phyloP scores from a whole-genome alignment of 2,113 vertebrate species.

The Nanorana parkeri region DNA sequence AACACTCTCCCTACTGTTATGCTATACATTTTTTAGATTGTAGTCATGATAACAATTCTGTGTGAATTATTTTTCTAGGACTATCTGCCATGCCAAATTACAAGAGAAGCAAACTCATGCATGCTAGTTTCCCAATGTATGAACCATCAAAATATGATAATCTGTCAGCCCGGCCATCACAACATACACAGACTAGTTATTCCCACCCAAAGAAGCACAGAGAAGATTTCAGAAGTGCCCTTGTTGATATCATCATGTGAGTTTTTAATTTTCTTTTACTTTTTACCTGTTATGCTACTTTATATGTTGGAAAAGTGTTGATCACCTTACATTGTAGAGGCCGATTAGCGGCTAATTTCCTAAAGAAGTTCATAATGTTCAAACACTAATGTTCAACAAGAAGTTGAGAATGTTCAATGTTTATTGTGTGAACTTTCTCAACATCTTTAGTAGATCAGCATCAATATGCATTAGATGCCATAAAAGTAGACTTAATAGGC shows the following conservation, averaged over 20 bases:
- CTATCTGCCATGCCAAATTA: constrained; percentile 55
- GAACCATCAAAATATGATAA: constrained; percentile 41
- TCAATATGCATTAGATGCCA: too few relatives aligned
- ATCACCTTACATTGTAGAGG: neutral
- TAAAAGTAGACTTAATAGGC: too few relatives aligned
- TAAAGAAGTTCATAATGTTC: too few relatives aligned
- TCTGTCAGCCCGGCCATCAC: constrained; percentile 55
- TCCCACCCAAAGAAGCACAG: constrained; percentile 61
- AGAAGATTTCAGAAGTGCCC: constrained; percentile 73
- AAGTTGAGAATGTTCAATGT: too few relatives aligned
- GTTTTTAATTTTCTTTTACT: constrained; percentile 48
- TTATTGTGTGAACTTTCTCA: too few relatives aligned
- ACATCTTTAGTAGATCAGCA: too few relatives aligned
- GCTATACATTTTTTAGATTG: neutral
- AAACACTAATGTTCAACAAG: too few relatives aligned
- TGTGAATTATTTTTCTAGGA: constrained; percentile 59
- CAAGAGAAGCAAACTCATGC: constrained; percentile 57
- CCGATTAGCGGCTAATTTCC: too few relatives aligned
- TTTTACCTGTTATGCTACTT: neutral
- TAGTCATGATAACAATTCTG: neutral
- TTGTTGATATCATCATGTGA: constrained; percentile 77
- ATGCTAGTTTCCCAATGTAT: constrained; percentile 19
- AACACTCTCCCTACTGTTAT: too few relatives aligned
- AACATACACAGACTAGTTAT: constrained; percentile 59
- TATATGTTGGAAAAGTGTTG: neutral